These are phyloP conservation scores for Euproctis similis DNA, from an alignment of 2,888 invertebrate species.

Conservation along the genomic window DNA sequence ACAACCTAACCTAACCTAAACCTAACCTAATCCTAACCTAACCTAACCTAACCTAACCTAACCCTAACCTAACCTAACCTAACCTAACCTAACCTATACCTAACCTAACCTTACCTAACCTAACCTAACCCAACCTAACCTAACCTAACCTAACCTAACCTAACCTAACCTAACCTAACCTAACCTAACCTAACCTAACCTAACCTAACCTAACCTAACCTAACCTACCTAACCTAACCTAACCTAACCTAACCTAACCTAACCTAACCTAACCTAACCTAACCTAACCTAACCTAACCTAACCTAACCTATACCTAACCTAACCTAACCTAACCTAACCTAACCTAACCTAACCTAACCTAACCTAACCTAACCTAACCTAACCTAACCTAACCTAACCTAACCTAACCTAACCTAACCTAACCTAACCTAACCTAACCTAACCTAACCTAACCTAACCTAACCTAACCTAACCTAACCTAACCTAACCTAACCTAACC, in stretches of 20 bases:
- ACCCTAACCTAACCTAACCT: too few relatives aligned
- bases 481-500: conserved; percentile 7
- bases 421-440: too few relatives aligned
- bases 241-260: conserved; percentile 4
- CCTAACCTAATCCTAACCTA: too few relatives aligned
- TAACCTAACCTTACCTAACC: conserved; percentile 2
- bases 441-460: conserved; percentile 1
- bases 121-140: neutral
- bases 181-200: conserved; percentile 2
- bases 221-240: conserved; percentile 1
- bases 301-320: too few relatives aligned
- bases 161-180: conserved; percentile 2
- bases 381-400: conserved; percentile 28
- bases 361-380: conserved; percentile 2
- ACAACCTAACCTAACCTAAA: too few relatives aligned
- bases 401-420: conserved; percentile 1
- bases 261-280: conserved; percentile 5
- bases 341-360: conserved; percentile 4
- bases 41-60: conserved; percentile 2
- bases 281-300: conserved; percentile 5
- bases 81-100: too few relatives aligned
- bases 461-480: conserved; percentile 5
- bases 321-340: conserved; percentile 3
- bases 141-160: neutral
- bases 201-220: too few relatives aligned